A percentile compares a stretch with the other conserved stretches of the same genome.
phyloP scores from a whole-genome alignment of 2,888 invertebrate species.

The Andrena minutula region DNA sequence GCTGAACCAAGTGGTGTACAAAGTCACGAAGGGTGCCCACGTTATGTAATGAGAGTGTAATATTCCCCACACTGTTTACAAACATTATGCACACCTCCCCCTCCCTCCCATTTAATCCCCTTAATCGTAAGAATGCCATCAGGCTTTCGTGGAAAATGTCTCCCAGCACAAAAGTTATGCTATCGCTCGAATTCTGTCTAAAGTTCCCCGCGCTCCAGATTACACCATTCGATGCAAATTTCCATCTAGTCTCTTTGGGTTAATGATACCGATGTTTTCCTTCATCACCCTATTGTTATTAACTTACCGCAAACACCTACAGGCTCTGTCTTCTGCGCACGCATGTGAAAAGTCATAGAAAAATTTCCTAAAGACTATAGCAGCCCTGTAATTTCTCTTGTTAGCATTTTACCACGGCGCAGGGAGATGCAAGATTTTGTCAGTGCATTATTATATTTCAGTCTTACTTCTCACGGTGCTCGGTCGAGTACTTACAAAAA shows the following conservation, averaged over 20 bases:
- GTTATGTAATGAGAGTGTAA: constrained; percentile 33
- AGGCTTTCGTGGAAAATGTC: neutral
- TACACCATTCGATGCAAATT: constrained; percentile 9
- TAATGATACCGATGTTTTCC: neutral
- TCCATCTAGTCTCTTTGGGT: neutral
- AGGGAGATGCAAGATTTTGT: constrained; percentile 51
- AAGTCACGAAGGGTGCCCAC: constrained; percentile 35
- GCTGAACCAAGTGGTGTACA: constrained; percentile 16
- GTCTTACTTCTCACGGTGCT: constrained; percentile 55
- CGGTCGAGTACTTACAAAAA: constrained; percentile 48
- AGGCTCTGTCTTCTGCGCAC: neutral
- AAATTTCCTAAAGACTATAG: constrained; percentile 1
- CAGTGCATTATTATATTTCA: constrained; percentile 48
- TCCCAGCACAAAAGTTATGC: neutral
- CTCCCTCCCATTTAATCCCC: neutral
- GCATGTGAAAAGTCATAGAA: neutral
- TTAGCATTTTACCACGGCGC: constrained; percentile 40
- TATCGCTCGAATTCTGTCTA: neutral
- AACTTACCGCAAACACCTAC: neutral
- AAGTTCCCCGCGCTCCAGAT: neutral
- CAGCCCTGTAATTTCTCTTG: constrained; percentile 48
- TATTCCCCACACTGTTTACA: constrained; percentile 44
- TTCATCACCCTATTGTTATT: neutral
- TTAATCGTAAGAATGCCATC: constrained; percentile 16
- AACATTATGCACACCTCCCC: constrained; percentile 7